Base-by-base conservation (phyloP, 1,140 invertebrate genomes). In the Sycophila sp. region DNA sequence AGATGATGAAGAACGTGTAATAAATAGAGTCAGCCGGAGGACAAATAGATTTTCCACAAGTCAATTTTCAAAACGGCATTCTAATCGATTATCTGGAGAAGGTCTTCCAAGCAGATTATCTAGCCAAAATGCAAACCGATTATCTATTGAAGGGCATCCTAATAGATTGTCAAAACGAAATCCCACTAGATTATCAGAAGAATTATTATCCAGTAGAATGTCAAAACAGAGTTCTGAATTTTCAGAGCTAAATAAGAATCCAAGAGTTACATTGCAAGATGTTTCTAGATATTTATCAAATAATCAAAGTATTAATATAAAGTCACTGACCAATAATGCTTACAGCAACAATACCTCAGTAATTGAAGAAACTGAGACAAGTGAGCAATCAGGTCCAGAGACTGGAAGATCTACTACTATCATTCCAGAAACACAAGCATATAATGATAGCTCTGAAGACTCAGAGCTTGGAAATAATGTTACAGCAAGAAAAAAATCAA, bases 271-370 rank as follows among this genome's bases (percentile, higher is more conserved):
- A 24, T 55, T 85, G 3, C 81, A 83, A 17, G 81, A 86, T 51
- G 81, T 85, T 26, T 85, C 81, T 11, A 79, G 81, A 56, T 72
- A 81, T 11, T 62, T 85, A 7, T 75, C 73, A 66, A 80, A 85
- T 75, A 82, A 80, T n/a, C 82, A 82, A 59, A 77, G 64, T 5
- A 62, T 85, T 19, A 86, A 81, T 38, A 72, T 83, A 15, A n/a
- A n/a, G n/a, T n/a, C n/a, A n/a, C 66, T 66, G 17, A 55, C 38
- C 17, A 40, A 64, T 38, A 45, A 38, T 19, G n/a, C 47, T 4
- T 66, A 51, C 40, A 17, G 19, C 32, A 71, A 66, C 45, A 53
- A 28, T n/a, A 47, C 3, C 4, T 30, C 15, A 68, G 47, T 17
- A 58, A 65, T 62, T 24, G 73, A 38, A 66, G 60, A 53, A 49